Base-by-base conservation (phyloP, 1,140 invertebrate species). In the Acromyrmex echinatior region DNA sequence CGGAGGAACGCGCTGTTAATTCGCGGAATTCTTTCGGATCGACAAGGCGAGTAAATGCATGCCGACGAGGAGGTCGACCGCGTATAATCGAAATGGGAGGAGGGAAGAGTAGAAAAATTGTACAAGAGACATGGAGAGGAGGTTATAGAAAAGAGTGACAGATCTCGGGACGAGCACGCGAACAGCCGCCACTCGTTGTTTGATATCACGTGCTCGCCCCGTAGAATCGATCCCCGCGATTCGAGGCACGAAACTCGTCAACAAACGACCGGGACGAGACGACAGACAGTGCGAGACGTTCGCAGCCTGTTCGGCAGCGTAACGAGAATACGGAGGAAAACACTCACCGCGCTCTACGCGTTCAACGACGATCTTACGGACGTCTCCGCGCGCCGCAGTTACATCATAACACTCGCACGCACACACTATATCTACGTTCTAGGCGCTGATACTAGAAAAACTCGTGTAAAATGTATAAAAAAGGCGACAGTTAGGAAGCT, bases 401-500 rank as follows among this genome's bases (percentile, higher is more conserved):
- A 91, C 92, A 91, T 92, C 39, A 81, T 92, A 76, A 49, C 71
- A 49, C 56, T 89, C 70, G 86, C 89, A 80, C 82, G 82, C 68
- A 62, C 78, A 86, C 82, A 90, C 91, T 89, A 77, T 89, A 65
- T 65, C 60, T 86, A 91, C 74, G 35, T 82, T 73, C 81, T 92
- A 91, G 70, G 10, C 89, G 87, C 35, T 86, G 74, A 71, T 91
- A 62, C 63, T 66, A 88, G 85, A 91, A 92, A 92, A 91, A 87
- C 71, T 90, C 62, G 87, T 91, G 89, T 91, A 93, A 93, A 93
- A 91, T 68, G 90, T 94, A 93, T 91, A 93, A 94, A 94, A 92
- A 94, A 91, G 86, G 78, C 86, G 89, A 92, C 81, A 79, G 86
- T 93, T 93, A 93, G 88, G 88, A 93, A 92, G 91, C 89, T 93